Evolutionary conservation across 2,113 vertebrate genomes (phyloP).

Genomic region (Rhinogobius similis): DNA sequence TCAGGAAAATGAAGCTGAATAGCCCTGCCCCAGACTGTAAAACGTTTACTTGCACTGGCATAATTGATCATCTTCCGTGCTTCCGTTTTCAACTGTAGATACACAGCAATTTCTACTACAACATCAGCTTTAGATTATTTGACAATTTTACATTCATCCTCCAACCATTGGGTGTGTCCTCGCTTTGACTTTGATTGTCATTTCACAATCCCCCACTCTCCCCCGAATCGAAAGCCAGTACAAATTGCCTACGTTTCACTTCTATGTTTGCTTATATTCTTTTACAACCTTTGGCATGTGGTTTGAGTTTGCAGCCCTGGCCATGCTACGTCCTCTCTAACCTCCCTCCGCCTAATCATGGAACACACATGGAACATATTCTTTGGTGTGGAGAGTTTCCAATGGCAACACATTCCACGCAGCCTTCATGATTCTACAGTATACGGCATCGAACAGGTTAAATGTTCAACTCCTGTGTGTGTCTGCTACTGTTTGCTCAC

Average conservation of each 20-base stretch:
- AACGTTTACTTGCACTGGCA: background rate
- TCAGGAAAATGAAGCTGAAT: too few species aligned
- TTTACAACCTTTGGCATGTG: constrained; percentile 60
- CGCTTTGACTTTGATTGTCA: background rate
- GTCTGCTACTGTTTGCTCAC: background rate
- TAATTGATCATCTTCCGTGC: too few species aligned
- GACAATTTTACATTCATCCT: background rate
- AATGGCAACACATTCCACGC: constrained; percentile 17
- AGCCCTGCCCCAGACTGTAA: background rate
- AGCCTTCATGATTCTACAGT: background rate
- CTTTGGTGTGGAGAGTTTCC: constrained; percentile 41
- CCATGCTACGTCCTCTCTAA: constrained; percentile 35
- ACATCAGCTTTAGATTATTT: background rate
- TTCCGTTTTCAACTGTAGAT: background rate
- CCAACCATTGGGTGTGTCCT: background rate
- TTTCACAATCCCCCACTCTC: background rate
- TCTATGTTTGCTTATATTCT: constrained; percentile 9
- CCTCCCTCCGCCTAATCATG: constrained; percentile 46
- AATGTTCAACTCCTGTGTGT: background rate
- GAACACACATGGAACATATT: constrained; percentile 69
- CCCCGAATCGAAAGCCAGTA: background rate
- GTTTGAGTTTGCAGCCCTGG: constrained; percentile 62
- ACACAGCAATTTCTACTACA: background rate
- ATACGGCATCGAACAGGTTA: background rate
- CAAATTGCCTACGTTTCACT: background rate